Base-by-base conservation (phyloP, 2,888 invertebrate species). In the Meandrusa payeni region DNA sequence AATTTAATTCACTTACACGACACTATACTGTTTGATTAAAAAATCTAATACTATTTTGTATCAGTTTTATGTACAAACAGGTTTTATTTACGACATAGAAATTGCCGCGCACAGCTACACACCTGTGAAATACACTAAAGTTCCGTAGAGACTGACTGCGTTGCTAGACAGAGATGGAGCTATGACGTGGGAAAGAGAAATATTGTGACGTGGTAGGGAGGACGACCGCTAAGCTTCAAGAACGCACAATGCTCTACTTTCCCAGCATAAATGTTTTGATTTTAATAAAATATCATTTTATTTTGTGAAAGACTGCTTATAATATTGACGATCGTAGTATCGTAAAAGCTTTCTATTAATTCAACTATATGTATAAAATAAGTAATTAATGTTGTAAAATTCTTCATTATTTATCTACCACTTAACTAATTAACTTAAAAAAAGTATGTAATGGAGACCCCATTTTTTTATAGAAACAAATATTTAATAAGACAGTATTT, bases 61-160 rank as follows among this genome's bases (percentile, higher is more conserved):
- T 17, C 2, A 12, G 10, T 36, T 24, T 39, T 23, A 34, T 47
- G 48, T 53, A 58, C 56, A 61, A 76, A 72, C 68, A 60, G 70
- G 70, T 75, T 76, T 71, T 75, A 75, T 76, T 81, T 76, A 76
- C 81, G 76, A 67, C 56, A 52, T 52, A 61, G 26, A 45, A 57
- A 54, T 68, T 53, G 49, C 48, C 59, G 62, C 58, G 53, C 57
- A 55, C 55, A 46, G 52, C 46, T 51, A 63, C 67, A 79, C 83
- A 81, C 79, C 77, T 81, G 69, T 64, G 57, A 64, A 54, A 64
- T 60, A 69, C 68, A 69, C 74, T 63, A 72, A 53, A 58, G 77
- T 73, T 76, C 63, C 71, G 76, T 81, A 78, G 69, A 67, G 68
- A 86, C 86, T 87, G 83, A 82, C 63, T 67, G 65, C 58, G 65